These are phyloP conservation scores for Dendrolimus pini DNA, from an alignment of 2,888 invertebrate genomes.

Conservation along the genomic window DNA sequence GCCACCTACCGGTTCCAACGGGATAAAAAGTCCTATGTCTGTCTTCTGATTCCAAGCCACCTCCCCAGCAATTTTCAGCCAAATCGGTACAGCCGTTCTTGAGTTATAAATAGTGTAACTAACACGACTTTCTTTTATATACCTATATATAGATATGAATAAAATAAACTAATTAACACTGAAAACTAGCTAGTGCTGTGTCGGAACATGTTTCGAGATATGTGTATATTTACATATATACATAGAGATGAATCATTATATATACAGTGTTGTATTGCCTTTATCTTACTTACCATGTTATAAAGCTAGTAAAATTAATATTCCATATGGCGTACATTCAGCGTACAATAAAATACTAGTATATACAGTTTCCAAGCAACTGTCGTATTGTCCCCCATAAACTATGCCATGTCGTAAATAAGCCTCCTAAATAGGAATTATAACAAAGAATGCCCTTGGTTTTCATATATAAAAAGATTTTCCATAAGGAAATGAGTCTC, in stretches of 20 bases:
- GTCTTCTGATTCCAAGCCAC: too few relatives aligned
- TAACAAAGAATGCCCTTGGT: neutral
- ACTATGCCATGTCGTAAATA: slow-evolving; percentile 1
- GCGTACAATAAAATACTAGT: neutral
- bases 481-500: neutral
- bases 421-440: slow-evolving; percentile 2
- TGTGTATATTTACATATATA: neutral
- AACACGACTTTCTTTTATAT: too few relatives aligned
- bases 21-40: too few relatives aligned
- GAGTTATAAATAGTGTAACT: too few relatives aligned
- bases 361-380: neutral
- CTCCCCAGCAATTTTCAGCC: too few relatives aligned
- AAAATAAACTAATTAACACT: too few relatives aligned
- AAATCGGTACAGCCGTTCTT: too few relatives aligned
- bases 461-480: neutral
- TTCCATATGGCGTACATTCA: neutral
- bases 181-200: too few relatives aligned
- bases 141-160: too few relatives aligned
- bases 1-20: too few relatives aligned
- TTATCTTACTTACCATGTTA: too few relatives aligned
- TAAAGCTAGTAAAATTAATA: neutral
- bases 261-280: neutral
- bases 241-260: neutral
- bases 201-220: too few relatives aligned
- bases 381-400: neutral